Conservation (phyloP, 2,797 vertebrate genomes). For the Sandelia bainsii region DNA sequence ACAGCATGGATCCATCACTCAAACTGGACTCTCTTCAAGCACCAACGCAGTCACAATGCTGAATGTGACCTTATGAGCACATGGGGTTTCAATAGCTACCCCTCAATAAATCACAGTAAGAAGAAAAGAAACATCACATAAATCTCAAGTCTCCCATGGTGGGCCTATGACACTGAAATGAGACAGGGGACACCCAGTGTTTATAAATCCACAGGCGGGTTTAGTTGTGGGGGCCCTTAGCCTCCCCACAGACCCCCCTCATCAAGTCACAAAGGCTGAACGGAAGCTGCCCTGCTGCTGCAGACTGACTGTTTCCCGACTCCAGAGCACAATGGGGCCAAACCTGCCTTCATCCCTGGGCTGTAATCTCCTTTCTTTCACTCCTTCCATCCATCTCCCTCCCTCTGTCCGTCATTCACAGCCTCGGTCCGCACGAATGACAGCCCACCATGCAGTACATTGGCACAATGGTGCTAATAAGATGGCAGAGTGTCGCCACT, state of each 20-base stretch:
- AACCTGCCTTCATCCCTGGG: slow-evolving; percentile 63
- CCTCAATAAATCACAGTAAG: neutral
- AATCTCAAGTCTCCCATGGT: neutral
- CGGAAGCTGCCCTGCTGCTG: slow-evolving; percentile 72
- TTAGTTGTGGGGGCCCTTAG: slow-evolving; percentile 21
- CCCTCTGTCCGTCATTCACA: slow-evolving; percentile 35
- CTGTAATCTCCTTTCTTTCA: slow-evolving; percentile 56
- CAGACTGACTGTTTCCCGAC: slow-evolving; percentile 54
- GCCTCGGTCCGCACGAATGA: neutral
- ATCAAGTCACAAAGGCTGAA: slow-evolving; percentile 54
- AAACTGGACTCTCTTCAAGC: neutral
- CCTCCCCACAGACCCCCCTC: slow-evolving; percentile 25
- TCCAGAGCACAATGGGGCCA: slow-evolving; percentile 56
- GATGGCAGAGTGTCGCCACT: slow-evolving; percentile 17
- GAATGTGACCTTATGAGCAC: neutral
- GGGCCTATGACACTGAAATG: neutral
- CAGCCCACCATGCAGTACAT: slow-evolving; percentile 45
- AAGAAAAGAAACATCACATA: slow-evolving; percentile 23
- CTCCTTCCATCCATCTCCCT: neutral
- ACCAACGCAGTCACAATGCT: neutral
- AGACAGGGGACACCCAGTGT: slow-evolving; percentile 25
- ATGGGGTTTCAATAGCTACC: too few species aligned
- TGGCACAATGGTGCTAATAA: slow-evolving; percentile 58
- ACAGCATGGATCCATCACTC: neutral
- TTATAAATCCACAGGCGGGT: slow-evolving; percentile 29